Base-by-base conservation (phyloP, 2,888 invertebrate genomes). In the Trachelus tabidus region DNA sequence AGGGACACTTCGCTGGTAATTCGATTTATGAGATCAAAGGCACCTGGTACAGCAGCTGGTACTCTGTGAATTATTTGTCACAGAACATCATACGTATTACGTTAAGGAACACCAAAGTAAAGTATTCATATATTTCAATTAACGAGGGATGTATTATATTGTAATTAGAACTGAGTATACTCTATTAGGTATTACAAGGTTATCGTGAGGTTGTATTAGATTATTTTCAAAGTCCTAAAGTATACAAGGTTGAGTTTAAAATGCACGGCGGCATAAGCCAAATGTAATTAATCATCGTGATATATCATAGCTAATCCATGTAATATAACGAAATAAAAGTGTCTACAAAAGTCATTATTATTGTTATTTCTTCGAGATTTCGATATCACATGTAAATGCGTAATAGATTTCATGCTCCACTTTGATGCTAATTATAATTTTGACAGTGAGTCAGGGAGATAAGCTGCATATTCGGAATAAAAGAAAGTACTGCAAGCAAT, bases 91-190 rank as follows among this genome's bases (percentile, higher is more conserved):
- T 56, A 15, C 71, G 31, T 31, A 71, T 71, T 71, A 31, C 33
- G 71, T 71, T 71, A 34, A 31, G n/a, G 74, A 73, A 79, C 79
- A 76, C 76, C 76, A 79, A 79, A 76, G 73, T 71, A 40, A 79
- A 79, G 74, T 79, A 79, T 79, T 79, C 79, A 73, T 79, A 73
- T 74, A 75, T 73, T 75, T 73, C 69, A 79, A 79, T 79, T 74
- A 56, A 76, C 31, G 69, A 34, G 73, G 76, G 73, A 74, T 91
- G 91, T 91, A 91, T 87, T 74, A 91, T 91, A 91, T 89, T 91
- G 91, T 91, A 91, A 91, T 91, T 91, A 91, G 86, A 78, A 80
- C 82, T 91, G 84, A 81, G 85, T 88, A 89, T 90, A 87, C 83
- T 83, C 83, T 83, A 84, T 86, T 82, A 81, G 80, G 79, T 76